These are phyloP conservation scores for Vireo griseus DNA, from an alignment of 2,797 vertebrate genomes.

Conservation along the genomic window DNA sequence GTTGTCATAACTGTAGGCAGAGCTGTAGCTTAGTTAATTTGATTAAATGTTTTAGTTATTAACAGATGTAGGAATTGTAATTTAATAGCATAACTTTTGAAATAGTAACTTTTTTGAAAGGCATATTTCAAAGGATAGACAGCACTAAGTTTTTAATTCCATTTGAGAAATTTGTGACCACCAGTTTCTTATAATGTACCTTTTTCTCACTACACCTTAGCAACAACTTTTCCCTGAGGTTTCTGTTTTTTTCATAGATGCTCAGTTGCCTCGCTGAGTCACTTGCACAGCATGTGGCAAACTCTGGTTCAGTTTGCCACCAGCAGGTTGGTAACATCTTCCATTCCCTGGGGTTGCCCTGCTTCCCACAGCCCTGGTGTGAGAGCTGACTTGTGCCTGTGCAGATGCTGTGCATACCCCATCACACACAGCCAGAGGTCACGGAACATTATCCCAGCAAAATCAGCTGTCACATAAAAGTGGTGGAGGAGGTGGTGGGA, in stretches of 20 bases:
- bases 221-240: not conserved
- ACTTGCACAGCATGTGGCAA: not conserved
- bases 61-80: constrained; percentile 9
- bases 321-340: not conserved
- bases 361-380: not conserved
- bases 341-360: not conserved
- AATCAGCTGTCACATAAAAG: not conserved
- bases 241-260: not conserved
- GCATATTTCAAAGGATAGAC: not conserved
- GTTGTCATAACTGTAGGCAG: constrained; percentile 36
- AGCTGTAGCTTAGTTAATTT: constrained; percentile 50
- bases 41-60: constrained; percentile 50
- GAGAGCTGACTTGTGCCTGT: not conserved
- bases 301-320: not conserved
- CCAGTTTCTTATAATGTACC: not conserved
- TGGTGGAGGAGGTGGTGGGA: not conserved
- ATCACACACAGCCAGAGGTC: fast-evolving
- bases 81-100: constrained; percentile 14
- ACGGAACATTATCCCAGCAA: fast-evolving
- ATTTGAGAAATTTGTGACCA: not conserved
- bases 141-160: not conserved
- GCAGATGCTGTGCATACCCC: fast-evolving
- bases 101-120: constrained; percentile 16
- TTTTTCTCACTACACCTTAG: not conserved
- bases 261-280: not conserved